phyloP scores from a whole-genome alignment of 2,113 vertebrate genomes.

The Ramphastos sulfuratus region DNA sequence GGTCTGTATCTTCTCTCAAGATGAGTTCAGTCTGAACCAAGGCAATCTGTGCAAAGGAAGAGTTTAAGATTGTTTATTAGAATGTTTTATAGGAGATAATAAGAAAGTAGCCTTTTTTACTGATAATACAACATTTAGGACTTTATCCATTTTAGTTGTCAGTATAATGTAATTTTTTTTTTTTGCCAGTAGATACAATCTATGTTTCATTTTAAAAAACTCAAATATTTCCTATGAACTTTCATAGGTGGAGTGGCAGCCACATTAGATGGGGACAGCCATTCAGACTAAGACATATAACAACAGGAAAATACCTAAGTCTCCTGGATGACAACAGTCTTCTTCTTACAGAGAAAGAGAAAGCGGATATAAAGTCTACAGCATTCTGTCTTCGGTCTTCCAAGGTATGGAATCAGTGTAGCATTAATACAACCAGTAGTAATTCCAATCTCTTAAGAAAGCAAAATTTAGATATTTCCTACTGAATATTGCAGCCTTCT shows the following conservation, averaged over 20 bases:
- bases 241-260: constrained; percentile 93
- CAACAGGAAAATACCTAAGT: constrained; percentile 94
- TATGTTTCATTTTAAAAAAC: not conserved
- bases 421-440: not conserved
- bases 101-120: not conserved
- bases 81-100: not conserved
- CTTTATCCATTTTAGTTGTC: not conserved
- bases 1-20: not conserved
- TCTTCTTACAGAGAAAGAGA: constrained; percentile 91
- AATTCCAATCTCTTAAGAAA: not conserved
- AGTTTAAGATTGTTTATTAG: not conserved
- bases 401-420: constrained; percentile 79
- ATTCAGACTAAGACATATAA: constrained; percentile 93
- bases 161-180: not conserved
- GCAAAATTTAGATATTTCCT: not conserved
- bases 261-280: constrained; percentile 95
- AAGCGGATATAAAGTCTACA: constrained; percentile 91
- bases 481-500: not conserved
- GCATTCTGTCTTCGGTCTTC: constrained; percentile 95
- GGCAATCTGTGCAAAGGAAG: not conserved
- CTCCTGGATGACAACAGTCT: constrained; percentile 89
- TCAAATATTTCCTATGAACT: not conserved
- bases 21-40: not conserved
- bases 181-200: not conserved
- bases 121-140: not conserved